These are phyloP conservation scores for Poicephalus meyeri DNA, from an alignment of 2,113 vertebrate genomes.

Conservation along the genomic window DNA sequence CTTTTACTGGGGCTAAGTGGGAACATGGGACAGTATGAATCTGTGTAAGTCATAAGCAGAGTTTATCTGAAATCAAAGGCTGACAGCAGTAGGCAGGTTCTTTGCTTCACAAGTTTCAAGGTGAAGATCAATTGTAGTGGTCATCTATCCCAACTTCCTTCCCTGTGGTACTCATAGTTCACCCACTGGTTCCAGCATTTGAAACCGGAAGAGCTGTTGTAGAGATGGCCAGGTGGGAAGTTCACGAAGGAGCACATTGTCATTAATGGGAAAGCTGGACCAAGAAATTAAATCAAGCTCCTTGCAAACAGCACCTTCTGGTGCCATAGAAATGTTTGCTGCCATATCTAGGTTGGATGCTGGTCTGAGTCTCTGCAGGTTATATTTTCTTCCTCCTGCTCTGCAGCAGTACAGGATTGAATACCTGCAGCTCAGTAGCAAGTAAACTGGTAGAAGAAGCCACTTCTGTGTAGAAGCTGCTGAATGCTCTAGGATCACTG, in stretches of 20 bases:
- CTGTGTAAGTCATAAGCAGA: background rate
- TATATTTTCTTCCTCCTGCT: background rate
- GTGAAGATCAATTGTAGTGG: background rate
- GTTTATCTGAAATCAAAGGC: background rate
- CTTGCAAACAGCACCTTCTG: background rate
- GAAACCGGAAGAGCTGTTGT: background rate
- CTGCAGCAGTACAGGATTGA: background rate
- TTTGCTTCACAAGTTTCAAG: background rate
- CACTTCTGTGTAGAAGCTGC: background rate
- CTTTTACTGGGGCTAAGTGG: background rate
- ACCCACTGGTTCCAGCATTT: background rate
- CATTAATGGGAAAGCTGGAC: background rate
- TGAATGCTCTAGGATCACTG: background rate
- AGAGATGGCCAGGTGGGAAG: background rate
- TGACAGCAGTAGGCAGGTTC: background rate
- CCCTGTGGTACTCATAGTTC: background rate
- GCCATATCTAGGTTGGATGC: background rate
- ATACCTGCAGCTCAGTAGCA: background rate
- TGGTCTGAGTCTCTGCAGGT: background rate
- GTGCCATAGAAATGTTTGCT: background rate
- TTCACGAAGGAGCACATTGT: background rate
- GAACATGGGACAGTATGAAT: background rate
- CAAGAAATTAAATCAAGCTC: background rate
- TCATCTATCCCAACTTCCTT: background rate
- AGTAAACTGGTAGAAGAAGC: background rate